Evolutionary conservation across 2,113 vertebrate species (phyloP), one percentile per base, ranked within the genome.

Genomic region (Pampusana beccarii): DNA sequence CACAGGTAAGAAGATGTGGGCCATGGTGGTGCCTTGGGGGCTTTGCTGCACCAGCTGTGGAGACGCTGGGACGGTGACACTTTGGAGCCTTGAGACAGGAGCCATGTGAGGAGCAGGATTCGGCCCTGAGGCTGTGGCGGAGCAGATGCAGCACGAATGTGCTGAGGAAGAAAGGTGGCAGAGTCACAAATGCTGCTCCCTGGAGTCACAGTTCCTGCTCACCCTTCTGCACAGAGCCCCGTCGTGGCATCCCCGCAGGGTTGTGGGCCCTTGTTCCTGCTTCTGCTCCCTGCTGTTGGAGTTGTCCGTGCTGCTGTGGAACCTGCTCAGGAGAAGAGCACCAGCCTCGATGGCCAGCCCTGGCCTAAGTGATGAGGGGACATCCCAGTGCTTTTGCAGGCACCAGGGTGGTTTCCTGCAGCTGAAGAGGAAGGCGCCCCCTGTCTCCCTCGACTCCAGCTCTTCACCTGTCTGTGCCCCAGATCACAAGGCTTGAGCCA

Each of bases 41-140:
- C 83, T 89, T 88, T 53, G 56, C n/a, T 88, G 48, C 20, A 6
- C 26, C 4, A 7, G 31, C 48, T 74, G 56, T 71, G 69, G 67
- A 64, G 80, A 21, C 23, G 4, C 58, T 83, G 78, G 74, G 74
- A 74, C 1, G 5, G 36, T 77, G 90, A 84, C 38, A 64, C 28
- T n/a, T 65, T 64, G 0, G 0, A 62, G 29, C n/a, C 56, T 19
- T 7, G 54, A 80, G 79, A 70, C 51, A 38, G 71, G 69, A 95
- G 57, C 60, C 0, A 0, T 13, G 8, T 46, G 65, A 83, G 58
- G 56, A 77, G 50, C 0, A 0, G 33, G 40, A 26, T 34, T 64
- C 2, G 8, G 29, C 75, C 3, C 6, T 13, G 12, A 57, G 34
- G 69, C 54, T 29, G 23, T 2, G 10, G 31, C 31, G 80, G 51